phyloP scores from a whole-genome alignment of 2,797 vertebrate species.

The Nannoperca australis region DNA sequence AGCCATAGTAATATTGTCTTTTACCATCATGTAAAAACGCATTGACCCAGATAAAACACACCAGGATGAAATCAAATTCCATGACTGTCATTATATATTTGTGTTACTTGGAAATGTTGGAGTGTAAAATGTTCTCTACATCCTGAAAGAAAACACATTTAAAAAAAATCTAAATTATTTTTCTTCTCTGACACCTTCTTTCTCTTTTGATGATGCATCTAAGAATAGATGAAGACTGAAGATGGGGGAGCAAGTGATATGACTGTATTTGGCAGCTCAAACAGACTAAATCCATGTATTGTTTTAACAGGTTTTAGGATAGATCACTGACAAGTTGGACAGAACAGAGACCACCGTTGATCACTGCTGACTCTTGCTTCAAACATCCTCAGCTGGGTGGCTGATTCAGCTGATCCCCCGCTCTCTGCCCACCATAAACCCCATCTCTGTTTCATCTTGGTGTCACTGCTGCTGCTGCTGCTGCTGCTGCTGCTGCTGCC shows the following conservation, averaged over 20 bases:
- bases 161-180: background rate
- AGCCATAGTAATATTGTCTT: background rate
- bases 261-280: background rate
- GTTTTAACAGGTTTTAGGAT: conserved; percentile 9
- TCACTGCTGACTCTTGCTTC: conserved; percentile 50
- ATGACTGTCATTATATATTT: too few species aligned
- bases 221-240: background rate
- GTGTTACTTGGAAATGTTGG: too few species aligned
- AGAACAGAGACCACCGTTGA: conserved; percentile 19
- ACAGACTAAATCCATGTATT: background rate
- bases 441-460: conserved; percentile 61
- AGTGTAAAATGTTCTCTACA: too few species aligned
- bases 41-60: background rate
- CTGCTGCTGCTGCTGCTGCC: conserved; percentile 54
- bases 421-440: conserved; percentile 49
- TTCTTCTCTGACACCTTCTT: background rate
- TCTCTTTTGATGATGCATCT: background rate
- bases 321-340: background rate
- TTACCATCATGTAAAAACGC: too few species aligned
- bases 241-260: too few species aligned
- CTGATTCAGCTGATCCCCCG: conserved; percentile 58
- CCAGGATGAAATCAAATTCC: background rate
- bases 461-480: conserved; percentile 55
- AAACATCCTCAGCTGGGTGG: conserved; percentile 61
- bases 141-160: too few species aligned